A percentile compares a stretch with the other conserved stretches of the same genome.
These are phyloP conservation scores for Trididemnum miniatum DNA, from an alignment of 23 tunicate species.

Conservation along the genomic window DNA sequence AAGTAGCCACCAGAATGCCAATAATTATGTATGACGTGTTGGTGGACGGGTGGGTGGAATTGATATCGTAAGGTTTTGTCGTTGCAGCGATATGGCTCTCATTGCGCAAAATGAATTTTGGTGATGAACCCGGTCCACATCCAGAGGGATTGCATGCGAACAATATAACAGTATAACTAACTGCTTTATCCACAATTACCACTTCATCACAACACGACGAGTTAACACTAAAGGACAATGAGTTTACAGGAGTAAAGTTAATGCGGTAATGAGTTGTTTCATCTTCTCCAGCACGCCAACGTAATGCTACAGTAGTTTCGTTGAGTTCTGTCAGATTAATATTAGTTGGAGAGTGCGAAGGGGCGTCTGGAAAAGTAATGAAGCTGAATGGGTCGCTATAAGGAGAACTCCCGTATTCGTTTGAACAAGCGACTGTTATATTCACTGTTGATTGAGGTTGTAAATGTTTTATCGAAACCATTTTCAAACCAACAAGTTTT, in stretches of 20 bases:
- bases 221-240: not conserved
- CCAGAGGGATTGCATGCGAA: constrained; percentile 14
- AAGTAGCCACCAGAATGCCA: not conserved
- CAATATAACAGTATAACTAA: not conserved
- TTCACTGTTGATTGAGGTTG: not conserved
- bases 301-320: not conserved
- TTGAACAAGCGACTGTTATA: not conserved
- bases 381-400: constrained; percentile 26
- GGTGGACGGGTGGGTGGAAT: not conserved
- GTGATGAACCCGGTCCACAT: constrained; percentile 6
- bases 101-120: not conserved
- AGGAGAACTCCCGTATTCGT: not conserved
- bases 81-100: not conserved
- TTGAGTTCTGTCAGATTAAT: constrained; percentile 11
- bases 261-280: not conserved
- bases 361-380: constrained; percentile 25
- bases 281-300: not conserved
- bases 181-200: not conserved
- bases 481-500: not conserved
- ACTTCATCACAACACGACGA: not conserved
- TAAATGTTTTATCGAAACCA: not conserved
- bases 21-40: not conserved
- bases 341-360: constrained; percentile 5
- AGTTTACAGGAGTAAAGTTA: not conserved
- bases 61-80: not conserved